These are phyloP conservation scores for Condylura cristata DNA, from an alignment of 2,113 vertebrate species.

Conservation along the genomic window DNA sequence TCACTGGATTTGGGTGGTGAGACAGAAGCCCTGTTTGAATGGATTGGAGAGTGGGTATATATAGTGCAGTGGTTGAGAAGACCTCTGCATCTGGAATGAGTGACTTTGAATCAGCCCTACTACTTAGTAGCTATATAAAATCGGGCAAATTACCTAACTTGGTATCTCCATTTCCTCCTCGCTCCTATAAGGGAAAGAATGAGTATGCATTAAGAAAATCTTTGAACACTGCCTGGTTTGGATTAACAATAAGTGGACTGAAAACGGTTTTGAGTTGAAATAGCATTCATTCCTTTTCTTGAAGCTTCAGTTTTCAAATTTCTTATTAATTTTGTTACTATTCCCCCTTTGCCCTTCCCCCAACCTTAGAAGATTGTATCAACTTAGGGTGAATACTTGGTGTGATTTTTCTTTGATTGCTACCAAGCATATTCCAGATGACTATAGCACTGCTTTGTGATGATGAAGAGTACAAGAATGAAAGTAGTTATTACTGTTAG, in stretches of 20 bases:
- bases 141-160: neutral
- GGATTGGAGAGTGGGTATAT: neutral
- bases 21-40: neutral
- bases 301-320: slow-evolving; percentile 18
- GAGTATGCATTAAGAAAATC: neutral
- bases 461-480: too few relatives aligned
- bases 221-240: neutral
- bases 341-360: neutral
- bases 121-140: neutral
- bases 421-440: neutral
- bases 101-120: neutral
- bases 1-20: neutral
- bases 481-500: neutral
- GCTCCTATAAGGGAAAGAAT: slow-evolving; percentile 16
- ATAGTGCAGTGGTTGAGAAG: neutral
- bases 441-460: neutral
- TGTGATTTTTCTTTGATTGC: slow-evolving; percentile 16
- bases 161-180: neutral
- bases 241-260: neutral
- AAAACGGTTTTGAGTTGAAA: neutral
- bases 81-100: neutral
- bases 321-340: neutral
- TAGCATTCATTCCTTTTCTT: neutral
- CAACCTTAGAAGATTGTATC: slow-evolving; percentile 30
- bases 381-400: slow-evolving; percentile 3